phyloP scores from a whole-genome alignment of 1,140 invertebrate genomes.

The Bombus picipes region DNA sequence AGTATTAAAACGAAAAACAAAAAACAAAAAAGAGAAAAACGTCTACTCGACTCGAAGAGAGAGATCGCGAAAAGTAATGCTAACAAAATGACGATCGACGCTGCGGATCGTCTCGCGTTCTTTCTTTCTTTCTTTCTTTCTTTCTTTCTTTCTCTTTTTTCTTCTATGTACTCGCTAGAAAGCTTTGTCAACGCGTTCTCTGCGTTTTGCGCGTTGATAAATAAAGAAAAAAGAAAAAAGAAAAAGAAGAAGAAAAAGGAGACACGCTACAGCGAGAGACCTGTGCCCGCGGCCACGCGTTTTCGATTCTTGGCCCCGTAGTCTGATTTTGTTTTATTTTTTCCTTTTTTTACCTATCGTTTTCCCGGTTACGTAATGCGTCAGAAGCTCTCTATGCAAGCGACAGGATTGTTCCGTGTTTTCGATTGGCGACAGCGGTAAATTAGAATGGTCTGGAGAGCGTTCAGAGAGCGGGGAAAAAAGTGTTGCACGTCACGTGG shows the following conservation, averaged over 20 bases:
- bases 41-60: constrained; percentile 27
- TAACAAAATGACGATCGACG: constrained; percentile 10
- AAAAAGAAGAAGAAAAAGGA: neutral
- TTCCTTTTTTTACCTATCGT: constrained; percentile 7
- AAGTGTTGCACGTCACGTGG: constrained; percentile 36
- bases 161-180: neutral
- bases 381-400: constrained; percentile 68
- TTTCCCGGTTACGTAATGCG: constrained; percentile 32
- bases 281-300: neutral
- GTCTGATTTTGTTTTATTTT: neutral
- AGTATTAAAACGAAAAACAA: neutral
- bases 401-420: constrained; percentile 45
- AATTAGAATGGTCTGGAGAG: constrained; percentile 36
- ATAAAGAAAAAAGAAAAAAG: neutral
- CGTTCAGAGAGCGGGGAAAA: constrained; percentile 31
- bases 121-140: neutral
- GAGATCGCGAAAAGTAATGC: constrained; percentile 5
- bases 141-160: neutral
- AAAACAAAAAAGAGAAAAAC: neutral
- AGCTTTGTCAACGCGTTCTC: constrained; percentile 55
- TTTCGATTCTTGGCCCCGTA: constrained; percentile 7
- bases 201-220: constrained; percentile 6
- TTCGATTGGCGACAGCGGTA: constrained; percentile 45
- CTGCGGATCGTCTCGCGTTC: constrained; percentile 33
- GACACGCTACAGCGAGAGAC: neutral